These are phyloP conservation scores for Hemiprocne comata DNA, from an alignment of 2,113 vertebrate species.

Conservation along the genomic window DNA sequence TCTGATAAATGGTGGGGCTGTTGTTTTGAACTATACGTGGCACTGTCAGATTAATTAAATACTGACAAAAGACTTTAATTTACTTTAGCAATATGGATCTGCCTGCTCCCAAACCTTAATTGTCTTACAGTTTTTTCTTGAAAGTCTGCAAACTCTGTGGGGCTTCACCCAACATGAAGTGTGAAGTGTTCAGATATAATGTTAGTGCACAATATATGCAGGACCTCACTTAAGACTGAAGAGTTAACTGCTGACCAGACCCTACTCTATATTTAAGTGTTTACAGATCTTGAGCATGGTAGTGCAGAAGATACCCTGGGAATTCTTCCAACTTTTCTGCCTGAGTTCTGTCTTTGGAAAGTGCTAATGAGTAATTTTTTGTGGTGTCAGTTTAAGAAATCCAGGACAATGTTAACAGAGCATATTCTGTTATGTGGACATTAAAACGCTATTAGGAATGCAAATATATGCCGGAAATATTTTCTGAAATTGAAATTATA, in stretches of 20 bases:
- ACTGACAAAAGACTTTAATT: neutral
- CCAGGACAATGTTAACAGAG: neutral
- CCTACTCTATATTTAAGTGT: slow-evolving; percentile 21
- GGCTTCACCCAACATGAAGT: neutral
- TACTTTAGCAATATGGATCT: neutral
- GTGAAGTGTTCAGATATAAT: neutral
- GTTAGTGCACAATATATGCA: neutral
- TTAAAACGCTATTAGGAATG: neutral
- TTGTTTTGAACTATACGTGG: neutral
- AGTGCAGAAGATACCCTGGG: slow-evolving; percentile 11
- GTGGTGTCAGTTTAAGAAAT: neutral
- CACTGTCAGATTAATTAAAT: neutral
- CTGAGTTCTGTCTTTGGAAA: neutral
- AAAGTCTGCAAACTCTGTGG: neutral
- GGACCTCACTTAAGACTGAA: neutral
- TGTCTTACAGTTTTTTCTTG: neutral
- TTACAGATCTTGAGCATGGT: neutral
- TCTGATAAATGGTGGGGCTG: neutral
- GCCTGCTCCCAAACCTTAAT: neutral
- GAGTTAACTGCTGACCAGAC: neutral
- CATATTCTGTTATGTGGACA: neutral
- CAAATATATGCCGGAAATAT: neutral
- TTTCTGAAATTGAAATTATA: neutral
- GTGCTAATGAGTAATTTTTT: neutral
- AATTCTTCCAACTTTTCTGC: slow-evolving; percentile 38